Conservation (phyloP, 2,797 vertebrate genomes). For the Helostoma temminkii region DNA sequence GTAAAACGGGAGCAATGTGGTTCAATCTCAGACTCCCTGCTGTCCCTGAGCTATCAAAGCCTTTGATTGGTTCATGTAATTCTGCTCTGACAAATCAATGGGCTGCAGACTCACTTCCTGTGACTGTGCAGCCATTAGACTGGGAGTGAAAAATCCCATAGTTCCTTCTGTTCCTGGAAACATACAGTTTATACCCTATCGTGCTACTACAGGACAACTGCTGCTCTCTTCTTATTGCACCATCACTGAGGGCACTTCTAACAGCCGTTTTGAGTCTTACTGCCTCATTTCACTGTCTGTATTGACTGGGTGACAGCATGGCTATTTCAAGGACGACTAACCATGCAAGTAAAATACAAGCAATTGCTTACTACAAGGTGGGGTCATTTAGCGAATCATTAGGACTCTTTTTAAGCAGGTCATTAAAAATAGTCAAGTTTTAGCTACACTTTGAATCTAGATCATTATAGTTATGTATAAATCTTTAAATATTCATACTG, state of each 20-base stretch:
- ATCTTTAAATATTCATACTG: no score
- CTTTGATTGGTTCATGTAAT: constrained; percentile 88
- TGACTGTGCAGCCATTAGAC: constrained; percentile 74
- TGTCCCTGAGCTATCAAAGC: constrained; percentile 84
- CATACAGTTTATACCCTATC: not conserved
- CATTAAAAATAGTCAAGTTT: no score
- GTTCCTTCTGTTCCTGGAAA: constrained; percentile 44
- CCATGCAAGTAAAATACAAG: constrained; percentile 13
- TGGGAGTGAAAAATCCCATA: constrained; percentile 45
- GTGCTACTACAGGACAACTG: not conserved
- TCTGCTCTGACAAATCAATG: constrained; percentile 86
- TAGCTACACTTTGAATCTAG: no score
- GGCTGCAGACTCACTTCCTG: constrained; percentile 74
- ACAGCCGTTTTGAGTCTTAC: not conserved
- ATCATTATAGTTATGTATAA: no score
- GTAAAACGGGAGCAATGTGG: constrained; percentile 31
- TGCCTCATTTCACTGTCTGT: not conserved
- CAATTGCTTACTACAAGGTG: not conserved
- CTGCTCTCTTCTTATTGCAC: not conserved
- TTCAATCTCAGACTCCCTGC: constrained; percentile 71
- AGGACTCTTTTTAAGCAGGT: no score
- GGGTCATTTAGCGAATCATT: no score
- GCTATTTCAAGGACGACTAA: constrained; percentile 3
- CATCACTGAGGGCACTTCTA: not conserved
- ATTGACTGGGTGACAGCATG: constrained; percentile 12